phyloP scores from a whole-genome alignment of 2,113 vertebrate species.

The Daboia siamensis region DNA sequence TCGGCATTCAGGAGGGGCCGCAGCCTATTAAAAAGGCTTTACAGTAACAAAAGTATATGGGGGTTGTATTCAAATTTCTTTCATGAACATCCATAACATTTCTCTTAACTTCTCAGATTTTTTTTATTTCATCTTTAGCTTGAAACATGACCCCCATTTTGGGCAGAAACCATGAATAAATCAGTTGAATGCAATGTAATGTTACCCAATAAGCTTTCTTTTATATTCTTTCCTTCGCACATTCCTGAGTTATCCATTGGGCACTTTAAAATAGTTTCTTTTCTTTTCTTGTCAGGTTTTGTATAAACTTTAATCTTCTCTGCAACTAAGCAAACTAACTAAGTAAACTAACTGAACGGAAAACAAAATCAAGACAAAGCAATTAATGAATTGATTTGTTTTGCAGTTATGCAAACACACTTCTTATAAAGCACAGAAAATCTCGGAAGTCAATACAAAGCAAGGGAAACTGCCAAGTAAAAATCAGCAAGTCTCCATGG shows the following conservation, averaged over 20 bases:
- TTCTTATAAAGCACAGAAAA: conserved; percentile 22
- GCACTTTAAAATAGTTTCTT: not conserved
- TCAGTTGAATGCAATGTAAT: not conserved
- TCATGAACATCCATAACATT: not conserved
- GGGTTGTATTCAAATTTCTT: not conserved
- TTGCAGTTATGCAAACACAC: conserved; percentile 30
- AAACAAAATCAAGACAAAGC: conserved; percentile 43
- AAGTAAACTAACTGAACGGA: conserved; percentile 11
- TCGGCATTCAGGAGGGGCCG: not conserved
- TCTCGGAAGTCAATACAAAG: not conserved
- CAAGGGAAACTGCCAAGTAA: not conserved
- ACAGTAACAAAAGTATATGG: not conserved
- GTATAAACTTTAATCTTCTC: conserved; percentile 8
- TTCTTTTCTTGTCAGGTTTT: not conserved
- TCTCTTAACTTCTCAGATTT: not conserved
- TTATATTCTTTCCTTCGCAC: not conserved
- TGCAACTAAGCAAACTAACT: conserved; percentile 2
- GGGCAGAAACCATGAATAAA: not conserved
- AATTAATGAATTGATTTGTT: conserved; percentile 5
- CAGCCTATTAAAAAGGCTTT: not conserved
- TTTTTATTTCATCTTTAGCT: not conserved
- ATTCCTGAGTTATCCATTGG: not conserved
- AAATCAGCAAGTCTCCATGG: not conserved
- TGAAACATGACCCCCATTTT: not conserved
- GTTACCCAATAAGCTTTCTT: not conserved